Evolutionary conservation across 2,888 invertebrate species (phyloP), one percentile per base, ranked within the genome.

Genomic region (Dorcus hopei): DNA sequence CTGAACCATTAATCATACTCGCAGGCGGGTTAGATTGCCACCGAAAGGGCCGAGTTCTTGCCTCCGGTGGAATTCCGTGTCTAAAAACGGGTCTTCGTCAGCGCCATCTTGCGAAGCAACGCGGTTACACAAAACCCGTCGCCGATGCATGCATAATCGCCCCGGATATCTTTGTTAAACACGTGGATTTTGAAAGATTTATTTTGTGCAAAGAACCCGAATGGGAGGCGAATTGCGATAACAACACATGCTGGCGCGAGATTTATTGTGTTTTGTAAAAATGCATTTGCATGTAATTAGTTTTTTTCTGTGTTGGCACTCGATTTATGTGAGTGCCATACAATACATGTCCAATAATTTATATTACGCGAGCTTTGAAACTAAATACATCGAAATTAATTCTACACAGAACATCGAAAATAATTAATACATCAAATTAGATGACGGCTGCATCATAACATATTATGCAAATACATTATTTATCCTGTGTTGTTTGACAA

Each of bases 71-170:
- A 65, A 68, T 64, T 57, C 16, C 41, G 49, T 33, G 26, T 7
- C 61, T 65, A 65, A 68, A 69, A 70, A 69, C 67, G 48, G 63
- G 67, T 68, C 69, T 69, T 68, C 69, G 68, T 70, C 69, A 70
- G 68, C 69, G 67, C 67, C 68, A 68, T 65, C 66, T 69, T 67
- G 66, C 60, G 52, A 48, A 52, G 51, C 26, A 33, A 33, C 54
- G 58, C 49, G 55, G 52, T 59, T 55, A 19, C 47, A 54, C 58
- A 50, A 59, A 49, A 59, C 52, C 23, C 38, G 38, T 47, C 50
- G 11, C 26, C n/a, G 49, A 49, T 49, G 49, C 49, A 49, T 49
- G 23, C 33, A 49, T 38, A 49, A 49, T 49, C 49, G 33, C 6
- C n/a, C 14, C 6, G 26, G 49, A 38, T 33, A 49, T 45, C 42